Conservation (phyloP, 2,113 vertebrate species). For the Sinocyclocheilus rhinocerous region DNA sequence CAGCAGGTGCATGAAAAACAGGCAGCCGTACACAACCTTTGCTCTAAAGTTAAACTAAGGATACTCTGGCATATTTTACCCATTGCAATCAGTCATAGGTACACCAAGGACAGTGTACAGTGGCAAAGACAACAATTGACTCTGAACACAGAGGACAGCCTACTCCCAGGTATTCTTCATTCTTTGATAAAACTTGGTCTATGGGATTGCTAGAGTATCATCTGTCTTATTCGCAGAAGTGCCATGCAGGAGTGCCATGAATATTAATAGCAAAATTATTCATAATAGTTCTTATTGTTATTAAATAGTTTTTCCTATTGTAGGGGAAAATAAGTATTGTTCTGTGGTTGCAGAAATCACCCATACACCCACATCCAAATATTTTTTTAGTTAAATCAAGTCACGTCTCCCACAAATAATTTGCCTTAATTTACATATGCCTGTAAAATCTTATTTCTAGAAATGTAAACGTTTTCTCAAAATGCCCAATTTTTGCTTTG, state of each 20-base stretch:
- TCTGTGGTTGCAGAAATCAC: no score
- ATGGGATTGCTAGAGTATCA: neutral
- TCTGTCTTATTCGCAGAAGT: neutral
- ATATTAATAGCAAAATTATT: no score
- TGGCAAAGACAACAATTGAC: neutral
- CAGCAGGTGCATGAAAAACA: constrained; percentile 17
- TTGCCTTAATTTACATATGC: neutral
- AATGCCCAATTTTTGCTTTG: no score
- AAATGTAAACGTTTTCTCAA: neutral
- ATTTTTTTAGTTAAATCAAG: neutral
- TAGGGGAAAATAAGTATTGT: no score
- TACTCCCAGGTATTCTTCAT: neutral
- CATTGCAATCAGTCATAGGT: neutral
- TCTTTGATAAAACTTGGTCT: neutral
- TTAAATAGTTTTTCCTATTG: no score
- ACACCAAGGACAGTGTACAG: neutral
- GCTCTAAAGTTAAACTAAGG: constrained; percentile 1
- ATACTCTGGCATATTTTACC: neutral
- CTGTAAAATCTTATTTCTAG: neutral
- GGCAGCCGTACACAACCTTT: neutral
- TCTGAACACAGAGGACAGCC: neutral
- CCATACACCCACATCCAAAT: no score
- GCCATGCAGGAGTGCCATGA: no score
- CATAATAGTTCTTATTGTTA: no score
- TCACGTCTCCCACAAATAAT: neutral